Conservation (phyloP, 30 jellyfish, hydroid and myxozoan genomes). For the Aurelia coerulea region DNA sequence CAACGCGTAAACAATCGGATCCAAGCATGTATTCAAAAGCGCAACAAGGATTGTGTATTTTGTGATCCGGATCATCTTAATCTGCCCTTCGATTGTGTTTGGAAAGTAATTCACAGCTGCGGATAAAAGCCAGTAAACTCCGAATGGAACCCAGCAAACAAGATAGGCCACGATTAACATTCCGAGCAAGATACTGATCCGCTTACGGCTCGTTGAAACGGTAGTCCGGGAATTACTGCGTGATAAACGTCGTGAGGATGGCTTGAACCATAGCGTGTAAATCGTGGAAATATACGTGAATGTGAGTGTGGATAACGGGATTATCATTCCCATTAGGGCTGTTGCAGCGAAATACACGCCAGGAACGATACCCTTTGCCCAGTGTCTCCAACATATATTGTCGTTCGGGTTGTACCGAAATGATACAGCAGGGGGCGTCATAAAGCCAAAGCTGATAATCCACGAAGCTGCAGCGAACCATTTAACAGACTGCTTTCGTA, state of each 20-base stretch:
- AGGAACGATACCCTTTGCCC: conserved; percentile 91
- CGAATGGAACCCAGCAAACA: conserved; percentile 94
- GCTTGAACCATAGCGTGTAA: conserved; percentile 87
- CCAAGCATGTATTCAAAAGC: conserved; percentile 72
- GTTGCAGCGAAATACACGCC: conserved; percentile 75
- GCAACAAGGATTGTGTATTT: conserved; percentile 80
- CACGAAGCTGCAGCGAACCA: conserved; percentile 63
- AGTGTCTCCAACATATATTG: conserved; percentile 78
- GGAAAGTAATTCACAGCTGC: conserved; percentile 76
- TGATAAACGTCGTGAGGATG: conserved; percentile 24
- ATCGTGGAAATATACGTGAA: conserved; percentile 87
- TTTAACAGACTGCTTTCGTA: conserved; percentile 57
- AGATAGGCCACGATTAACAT: conserved; percentile 76
- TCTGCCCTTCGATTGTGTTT: conserved; percentile 65
- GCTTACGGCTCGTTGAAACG: conserved; percentile 52
- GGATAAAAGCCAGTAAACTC: conserved; percentile 89
- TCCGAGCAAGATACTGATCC: conserved; percentile 84
- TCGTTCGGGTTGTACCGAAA: conserved; percentile 71
- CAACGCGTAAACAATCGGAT: conserved; percentile 92
- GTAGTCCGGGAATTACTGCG: conserved; percentile 63
- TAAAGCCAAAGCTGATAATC: conserved; percentile 63
- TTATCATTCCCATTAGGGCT: conserved; percentile 65
- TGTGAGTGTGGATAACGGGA: conserved; percentile 80
- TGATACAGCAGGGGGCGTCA: conserved; percentile 85
- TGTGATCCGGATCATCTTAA: conserved; percentile 62